A percentile compares a stretch with the other conserved stretches of the same genome.
These are phyloP conservation scores for Phortica okadai DNA, from an alignment of 2,888 invertebrate species.

Conservation along the genomic window DNA sequence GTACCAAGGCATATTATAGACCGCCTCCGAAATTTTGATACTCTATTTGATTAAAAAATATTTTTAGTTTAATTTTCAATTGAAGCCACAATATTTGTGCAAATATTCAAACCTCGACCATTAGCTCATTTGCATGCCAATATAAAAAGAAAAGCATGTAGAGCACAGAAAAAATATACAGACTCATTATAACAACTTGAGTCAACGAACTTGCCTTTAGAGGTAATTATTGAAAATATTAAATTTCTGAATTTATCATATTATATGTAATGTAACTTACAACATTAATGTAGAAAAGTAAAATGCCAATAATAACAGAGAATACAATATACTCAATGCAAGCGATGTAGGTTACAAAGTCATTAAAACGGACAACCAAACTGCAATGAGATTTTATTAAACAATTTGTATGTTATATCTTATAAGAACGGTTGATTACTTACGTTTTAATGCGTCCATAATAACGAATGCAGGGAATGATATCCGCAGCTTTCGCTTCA, in stretches of 20 bases:
- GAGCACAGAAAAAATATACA: constrained; percentile 71
- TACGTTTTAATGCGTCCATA: constrained; percentile 56
- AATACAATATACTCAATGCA: constrained; percentile 68
- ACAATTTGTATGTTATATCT: constrained; percentile 1
- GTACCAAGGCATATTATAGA: constrained; percentile 72
- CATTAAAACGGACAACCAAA: constrained; percentile 64
- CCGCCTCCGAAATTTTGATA: constrained; percentile 63
- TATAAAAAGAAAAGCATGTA: constrained; percentile 73
- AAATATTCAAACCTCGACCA: constrained; percentile 60
- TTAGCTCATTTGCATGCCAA: constrained; percentile 72
- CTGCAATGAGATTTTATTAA: constrained; percentile 52
- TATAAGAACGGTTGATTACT: neutral
- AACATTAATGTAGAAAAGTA: constrained; percentile 70
- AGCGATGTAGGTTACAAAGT: constrained; percentile 65
- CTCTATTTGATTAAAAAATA: constrained; percentile 57
- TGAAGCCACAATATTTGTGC: neutral
- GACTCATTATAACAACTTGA: constrained; percentile 59
- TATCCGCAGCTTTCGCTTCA: constrained; percentile 50
- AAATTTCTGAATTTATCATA: neutral
- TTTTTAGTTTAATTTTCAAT: constrained; percentile 1
- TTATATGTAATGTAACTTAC: constrained; percentile 53
- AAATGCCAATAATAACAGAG: constrained; percentile 63
- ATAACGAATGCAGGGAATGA: constrained; percentile 60
- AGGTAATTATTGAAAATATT: neutral
- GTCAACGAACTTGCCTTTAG: constrained; percentile 54